These are phyloP conservation scores for Melangyna quadrimaculata DNA, from an alignment of 2,888 invertebrate genomes.

Conservation along the genomic window DNA sequence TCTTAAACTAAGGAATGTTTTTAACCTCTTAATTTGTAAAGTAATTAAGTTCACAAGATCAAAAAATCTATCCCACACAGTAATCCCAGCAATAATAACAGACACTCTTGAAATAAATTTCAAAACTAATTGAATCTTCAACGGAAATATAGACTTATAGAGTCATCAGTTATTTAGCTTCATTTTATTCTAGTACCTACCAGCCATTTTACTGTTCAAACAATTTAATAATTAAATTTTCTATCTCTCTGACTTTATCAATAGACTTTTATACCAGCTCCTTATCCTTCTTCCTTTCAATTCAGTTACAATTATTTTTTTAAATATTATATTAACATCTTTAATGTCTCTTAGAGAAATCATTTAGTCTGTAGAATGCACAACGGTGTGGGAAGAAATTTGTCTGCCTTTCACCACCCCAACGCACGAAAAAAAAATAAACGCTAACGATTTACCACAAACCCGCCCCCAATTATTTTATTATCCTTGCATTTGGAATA, in stretches of 20 bases:
- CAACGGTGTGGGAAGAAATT: not conserved
- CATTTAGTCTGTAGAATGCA: conserved; percentile 57
- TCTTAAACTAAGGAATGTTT: too few species aligned
- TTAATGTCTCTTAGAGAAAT: conserved; percentile 61
- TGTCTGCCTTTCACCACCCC: not conserved
- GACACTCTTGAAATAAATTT: conserved; percentile 11
- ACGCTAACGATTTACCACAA: conserved; percentile 18
- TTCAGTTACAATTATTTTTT: conserved; percentile 44
- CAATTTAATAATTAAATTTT: conserved; percentile 63
- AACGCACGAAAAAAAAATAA: not conserved
- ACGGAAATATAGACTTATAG: not conserved
- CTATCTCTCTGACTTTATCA: not conserved
- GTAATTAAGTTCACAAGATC: too few species aligned
- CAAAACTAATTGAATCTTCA: conserved; percentile 42
- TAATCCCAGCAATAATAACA: too few species aligned
- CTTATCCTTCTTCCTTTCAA: not conserved
- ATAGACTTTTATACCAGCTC: not conserved
- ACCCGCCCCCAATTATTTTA: conserved; percentile 42
- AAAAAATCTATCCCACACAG: too few species aligned
- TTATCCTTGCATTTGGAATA: conserved; percentile 57
- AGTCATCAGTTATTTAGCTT: not conserved
- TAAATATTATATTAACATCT: conserved; percentile 63
- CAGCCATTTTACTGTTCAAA: conserved; percentile 53
- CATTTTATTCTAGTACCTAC: not conserved
- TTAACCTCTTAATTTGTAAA: too few species aligned